Conservation (phyloP, 2,888 invertebrate genomes). For the Amaurobius ferox region DNA sequence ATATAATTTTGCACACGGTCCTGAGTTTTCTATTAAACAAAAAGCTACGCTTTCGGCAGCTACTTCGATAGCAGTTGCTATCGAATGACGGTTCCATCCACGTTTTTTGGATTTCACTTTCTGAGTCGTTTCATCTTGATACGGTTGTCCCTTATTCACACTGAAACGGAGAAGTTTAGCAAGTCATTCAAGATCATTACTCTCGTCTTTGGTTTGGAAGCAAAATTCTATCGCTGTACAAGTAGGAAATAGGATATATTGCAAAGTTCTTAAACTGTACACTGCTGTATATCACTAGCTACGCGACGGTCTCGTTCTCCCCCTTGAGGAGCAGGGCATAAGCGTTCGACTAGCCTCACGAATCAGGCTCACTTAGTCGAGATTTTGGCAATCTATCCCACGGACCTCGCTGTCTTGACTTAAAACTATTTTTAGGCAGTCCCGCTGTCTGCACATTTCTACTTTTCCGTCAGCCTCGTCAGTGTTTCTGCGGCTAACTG, state of each 20-base stretch:
- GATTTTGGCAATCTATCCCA: conserved; percentile 24
- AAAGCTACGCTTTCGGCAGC: too few relatives aligned
- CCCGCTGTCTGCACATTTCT: conserved; percentile 80
- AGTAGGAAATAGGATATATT: conserved; percentile 33
- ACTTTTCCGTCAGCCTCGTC: conserved; percentile 70
- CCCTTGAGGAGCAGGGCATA: not conserved
- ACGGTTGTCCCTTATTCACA: too few relatives aligned
- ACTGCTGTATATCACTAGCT: conserved; percentile 67
- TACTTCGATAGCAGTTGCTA: too few relatives aligned
- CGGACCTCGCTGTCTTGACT: conserved; percentile 32
- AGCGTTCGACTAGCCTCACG: conserved; percentile 14
- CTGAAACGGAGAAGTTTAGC: not conserved
- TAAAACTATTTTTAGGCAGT: not conserved
- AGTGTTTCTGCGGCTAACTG: conserved; percentile 71
- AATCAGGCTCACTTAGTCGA: conserved; percentile 22
- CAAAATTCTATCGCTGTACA: conserved; percentile 65
- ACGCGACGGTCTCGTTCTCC: conserved; percentile 23
- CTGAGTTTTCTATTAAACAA: too few relatives aligned
- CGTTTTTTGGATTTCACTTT: too few relatives aligned
- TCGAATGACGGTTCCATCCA: too few relatives aligned
- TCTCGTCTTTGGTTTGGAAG: conserved; percentile 68
- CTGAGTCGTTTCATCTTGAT: too few relatives aligned
- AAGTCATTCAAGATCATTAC: not conserved
- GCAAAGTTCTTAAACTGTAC: conserved; percentile 38
- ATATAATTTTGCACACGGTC: too few relatives aligned